A percentile compares a stretch with the other conserved stretches of the same genome.
Conservation (phyloP, 2,113 vertebrate genomes). For the Cricetomys ansorgei region DNA sequence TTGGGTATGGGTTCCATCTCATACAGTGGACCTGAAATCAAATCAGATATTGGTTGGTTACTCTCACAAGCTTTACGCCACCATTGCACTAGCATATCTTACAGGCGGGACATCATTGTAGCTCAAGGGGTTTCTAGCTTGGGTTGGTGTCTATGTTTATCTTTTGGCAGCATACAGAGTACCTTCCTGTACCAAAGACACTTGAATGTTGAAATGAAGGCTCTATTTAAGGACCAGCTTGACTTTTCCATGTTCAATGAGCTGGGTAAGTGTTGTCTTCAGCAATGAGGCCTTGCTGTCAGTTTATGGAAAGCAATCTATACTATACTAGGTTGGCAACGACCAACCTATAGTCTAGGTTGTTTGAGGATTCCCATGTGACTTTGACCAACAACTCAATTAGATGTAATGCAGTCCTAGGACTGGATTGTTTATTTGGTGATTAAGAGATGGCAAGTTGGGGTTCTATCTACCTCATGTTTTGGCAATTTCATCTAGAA, state of each 20-base stretch:
- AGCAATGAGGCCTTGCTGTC: not conserved
- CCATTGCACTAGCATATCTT: not conserved
- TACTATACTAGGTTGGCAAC: not conserved
- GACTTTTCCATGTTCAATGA: not conserved
- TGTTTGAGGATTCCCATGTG: not conserved
- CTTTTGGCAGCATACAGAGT: not conserved
- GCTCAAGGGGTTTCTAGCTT: not conserved
- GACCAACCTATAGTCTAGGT: not conserved
- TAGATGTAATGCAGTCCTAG: not conserved
- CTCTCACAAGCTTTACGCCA: not conserved
- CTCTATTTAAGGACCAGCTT: not conserved
- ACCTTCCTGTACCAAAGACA: not conserved
- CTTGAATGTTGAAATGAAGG: not conserved
- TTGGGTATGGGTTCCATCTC: not conserved
- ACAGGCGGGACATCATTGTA: not conserved
- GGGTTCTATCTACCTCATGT: not conserved
- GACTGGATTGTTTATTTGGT: not conserved
- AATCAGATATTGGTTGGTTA: not conserved
- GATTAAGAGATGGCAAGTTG: not conserved
- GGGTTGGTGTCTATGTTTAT: not conserved
- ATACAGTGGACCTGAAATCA: not conserved
- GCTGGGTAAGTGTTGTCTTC: not conserved
- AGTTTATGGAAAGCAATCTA: not conserved
- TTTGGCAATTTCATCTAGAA: not conserved
- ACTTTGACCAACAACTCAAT: not conserved